Conservation (phyloP, 2,797 vertebrate genomes). For the Sarcoramphus papa region DNA sequence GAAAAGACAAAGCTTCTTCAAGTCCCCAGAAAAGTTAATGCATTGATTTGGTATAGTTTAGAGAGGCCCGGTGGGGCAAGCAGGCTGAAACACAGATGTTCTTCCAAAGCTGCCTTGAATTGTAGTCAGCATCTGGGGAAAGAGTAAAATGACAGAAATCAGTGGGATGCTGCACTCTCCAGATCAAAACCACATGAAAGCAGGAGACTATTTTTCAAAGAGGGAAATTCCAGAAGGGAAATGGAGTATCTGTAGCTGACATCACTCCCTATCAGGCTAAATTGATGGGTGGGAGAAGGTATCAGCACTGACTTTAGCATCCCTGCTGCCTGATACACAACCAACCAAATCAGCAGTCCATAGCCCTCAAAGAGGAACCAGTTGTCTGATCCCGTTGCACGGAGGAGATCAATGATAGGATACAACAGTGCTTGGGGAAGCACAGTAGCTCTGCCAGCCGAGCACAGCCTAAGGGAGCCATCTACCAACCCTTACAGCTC, state of each 20-base stretch:
- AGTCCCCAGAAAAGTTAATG: background rate
- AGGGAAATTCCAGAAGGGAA: conserved; percentile 42
- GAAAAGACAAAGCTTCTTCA: background rate
- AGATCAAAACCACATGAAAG: conserved; percentile 44
- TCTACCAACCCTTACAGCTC: background rate
- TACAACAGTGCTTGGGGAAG: background rate
- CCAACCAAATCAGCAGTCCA: background rate
- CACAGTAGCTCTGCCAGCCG: background rate
- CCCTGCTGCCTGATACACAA: background rate
- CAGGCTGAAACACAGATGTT: background rate
- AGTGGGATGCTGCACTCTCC: background rate
- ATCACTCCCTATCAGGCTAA: background rate
- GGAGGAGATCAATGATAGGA: background rate
- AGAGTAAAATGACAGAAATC: background rate
- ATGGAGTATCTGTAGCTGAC: conserved; percentile 2
- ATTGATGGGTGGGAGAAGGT: background rate
- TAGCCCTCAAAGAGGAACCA: background rate
- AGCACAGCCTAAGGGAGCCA: background rate
- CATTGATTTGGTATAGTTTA: background rate
- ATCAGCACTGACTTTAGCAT: background rate
- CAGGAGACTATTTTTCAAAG: background rate
- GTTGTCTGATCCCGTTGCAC: background rate
- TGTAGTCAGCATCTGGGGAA: background rate
- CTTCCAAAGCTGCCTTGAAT: conserved; percentile 11
- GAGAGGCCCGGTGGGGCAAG: background rate